Evolutionary conservation across 2,113 vertebrate genomes (phyloP).

Genomic region (Lontra canadensis): DNA sequence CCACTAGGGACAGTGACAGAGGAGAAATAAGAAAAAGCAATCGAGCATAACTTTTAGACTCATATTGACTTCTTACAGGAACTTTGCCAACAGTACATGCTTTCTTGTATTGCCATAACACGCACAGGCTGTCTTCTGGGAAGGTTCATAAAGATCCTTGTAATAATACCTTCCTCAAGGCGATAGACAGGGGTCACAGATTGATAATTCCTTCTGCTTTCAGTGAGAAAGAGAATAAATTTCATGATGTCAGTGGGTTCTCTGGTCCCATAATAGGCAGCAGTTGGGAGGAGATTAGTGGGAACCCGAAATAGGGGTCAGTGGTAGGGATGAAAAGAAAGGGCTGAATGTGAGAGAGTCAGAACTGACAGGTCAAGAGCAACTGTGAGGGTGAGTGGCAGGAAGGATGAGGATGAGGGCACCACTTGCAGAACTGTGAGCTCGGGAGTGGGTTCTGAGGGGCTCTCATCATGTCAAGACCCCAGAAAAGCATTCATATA

Average conservation of each 20-base stretch:
- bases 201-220: neutral
- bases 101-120: neutral
- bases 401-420: neutral
- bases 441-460: neutral
- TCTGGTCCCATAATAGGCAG: neutral
- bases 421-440: neutral
- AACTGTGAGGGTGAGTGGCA: neutral
- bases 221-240: neutral
- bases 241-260: neutral
- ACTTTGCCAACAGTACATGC: neutral
- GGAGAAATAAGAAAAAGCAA: neutral
- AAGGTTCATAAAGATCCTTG: neutral
- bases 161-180: neutral
- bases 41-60: neutral
- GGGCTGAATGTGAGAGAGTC: neutral
- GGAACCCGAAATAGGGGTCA: neutral
- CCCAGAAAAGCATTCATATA: neutral
- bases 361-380: neutral
- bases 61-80: neutral
- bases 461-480: neutral
- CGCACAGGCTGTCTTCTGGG: too few relatives aligned
- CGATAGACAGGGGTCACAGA: neutral
- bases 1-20: neutral
- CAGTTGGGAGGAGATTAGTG: neutral
- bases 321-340: neutral